phyloP scores from a whole-genome alignment of 1,140 invertebrate genomes.

The Drosophila cardini region DNA sequence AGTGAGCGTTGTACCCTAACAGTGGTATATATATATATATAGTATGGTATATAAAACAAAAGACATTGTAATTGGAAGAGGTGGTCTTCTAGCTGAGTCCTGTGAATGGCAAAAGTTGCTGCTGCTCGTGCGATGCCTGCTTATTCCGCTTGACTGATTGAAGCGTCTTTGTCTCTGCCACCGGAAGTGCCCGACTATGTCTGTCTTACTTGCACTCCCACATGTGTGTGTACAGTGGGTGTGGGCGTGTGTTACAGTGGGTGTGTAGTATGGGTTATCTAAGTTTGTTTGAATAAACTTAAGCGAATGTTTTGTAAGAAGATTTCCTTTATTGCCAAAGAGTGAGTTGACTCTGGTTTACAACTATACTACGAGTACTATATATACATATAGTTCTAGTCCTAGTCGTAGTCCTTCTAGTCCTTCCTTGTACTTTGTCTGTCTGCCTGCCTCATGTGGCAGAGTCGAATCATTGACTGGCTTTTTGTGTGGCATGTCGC shows the following conservation, averaged over 20 bases:
- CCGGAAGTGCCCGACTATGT: conserved; percentile 38
- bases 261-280: conserved; percentile 65
- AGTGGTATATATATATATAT: conserved; percentile 4
- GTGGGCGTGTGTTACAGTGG: conserved; percentile 9
- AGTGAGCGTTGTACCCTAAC: conserved; percentile 60
- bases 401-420: conserved; percentile 38
- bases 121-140: conserved; percentile 75
- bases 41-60: conserved; percentile 70
- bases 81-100: conserved; percentile 15
- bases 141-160: conserved; percentile 83
- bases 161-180: conserved; percentile 74
- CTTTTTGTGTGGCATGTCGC: conserved; percentile 38
- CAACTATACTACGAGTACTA: conserved; percentile 70
- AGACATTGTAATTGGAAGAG: conserved; percentile 75
- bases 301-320: conserved; percentile 83
- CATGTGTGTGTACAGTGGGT: not conserved
- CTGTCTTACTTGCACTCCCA: not conserved
- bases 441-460: conserved; percentile 23
- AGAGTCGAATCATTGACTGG: conserved; percentile 55
- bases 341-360: conserved; percentile 65
- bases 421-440: conserved; percentile 19
- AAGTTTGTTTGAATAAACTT: conserved; percentile 84
- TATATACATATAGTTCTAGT: too few relatives aligned
- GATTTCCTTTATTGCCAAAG: conserved; percentile 80
- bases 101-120: conserved; percentile 46